Base-by-base conservation (phyloP, 2,888 invertebrate genomes). In the Microplitis manilae region DNA sequence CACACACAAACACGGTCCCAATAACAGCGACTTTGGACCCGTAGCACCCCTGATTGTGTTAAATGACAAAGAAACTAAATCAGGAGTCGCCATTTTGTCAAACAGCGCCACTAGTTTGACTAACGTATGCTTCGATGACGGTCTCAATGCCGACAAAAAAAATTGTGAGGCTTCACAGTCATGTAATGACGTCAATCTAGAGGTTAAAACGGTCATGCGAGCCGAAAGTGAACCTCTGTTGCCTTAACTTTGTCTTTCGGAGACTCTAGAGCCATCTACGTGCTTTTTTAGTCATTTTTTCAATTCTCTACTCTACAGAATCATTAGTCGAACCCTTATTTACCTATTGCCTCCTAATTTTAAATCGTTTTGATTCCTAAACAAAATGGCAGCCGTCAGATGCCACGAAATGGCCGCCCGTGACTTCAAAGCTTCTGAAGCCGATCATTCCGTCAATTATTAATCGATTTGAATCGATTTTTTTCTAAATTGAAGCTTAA, bases 61-160 rank as follows among this genome's bases (percentile, higher is more conserved):
- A 0, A 50, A 50, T 13, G 50, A 50, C 50, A 50, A 91, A 30
- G 92, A 93, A 84, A 90, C 93, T 84, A 92, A 93, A 84, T 91
- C 95, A 84, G 93, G 94, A 75, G 93, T 94, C 5, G 94, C 95
- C 1, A 93, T 97, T 79, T 95, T 96, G 89, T 95, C 96, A 1
- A 97, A 97, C 87, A 96, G 96, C 86, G 95, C 96, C 9, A 96
- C 96, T 1, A 95, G 95, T 86, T 90, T 96, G 71, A 95, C 96
- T 84, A 96, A 95, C 84, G 95, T 95, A 6, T 95, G 94, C 75
- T 91, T 97, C 9, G 96, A 96, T 86, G 96, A 96, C 84, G 94
- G 9, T 65, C 38, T 65, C 0, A 65, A 65, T 38, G 38, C 20
- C 30, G 65, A 30, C 4, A 90, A 90, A 73, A 50, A 50, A 13